These are phyloP conservation scores for Therioaphis trifolii DNA, from an alignment of 2,888 invertebrate species.

Conservation along the genomic window DNA sequence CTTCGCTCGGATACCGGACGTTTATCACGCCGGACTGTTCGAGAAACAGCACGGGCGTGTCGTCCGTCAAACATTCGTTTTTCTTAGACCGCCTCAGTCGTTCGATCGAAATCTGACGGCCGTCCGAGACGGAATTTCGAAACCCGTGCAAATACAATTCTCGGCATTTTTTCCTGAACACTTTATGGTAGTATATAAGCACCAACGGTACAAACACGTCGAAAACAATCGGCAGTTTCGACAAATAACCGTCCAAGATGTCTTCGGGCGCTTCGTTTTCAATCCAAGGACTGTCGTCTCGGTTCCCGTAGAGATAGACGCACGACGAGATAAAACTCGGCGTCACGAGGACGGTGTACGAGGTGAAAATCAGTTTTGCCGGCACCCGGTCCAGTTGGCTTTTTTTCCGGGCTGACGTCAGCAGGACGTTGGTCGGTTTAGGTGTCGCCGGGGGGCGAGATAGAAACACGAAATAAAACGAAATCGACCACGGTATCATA, in stretches of 20 bases:
- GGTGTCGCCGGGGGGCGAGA: background rate
- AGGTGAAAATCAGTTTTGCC: slow-evolving; percentile 36
- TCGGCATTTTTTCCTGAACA: slow-evolving; percentile 51
- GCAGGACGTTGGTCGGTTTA: background rate
- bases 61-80: slow-evolving; percentile 32
- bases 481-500: slow-evolving; percentile 54
- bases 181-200: slow-evolving; percentile 42
- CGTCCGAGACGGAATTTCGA: slow-evolving; percentile 55
- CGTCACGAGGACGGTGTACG: slow-evolving; percentile 43
- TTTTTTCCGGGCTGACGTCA: background rate
- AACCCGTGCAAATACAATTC: slow-evolving; percentile 56
- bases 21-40: slow-evolving; percentile 49
- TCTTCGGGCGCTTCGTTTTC: slow-evolving; percentile 17
- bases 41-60: slow-evolving; percentile 51
- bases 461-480: slow-evolving; percentile 47
- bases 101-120: slow-evolving; percentile 5
- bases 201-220: slow-evolving; percentile 45
- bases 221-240: slow-evolving; percentile 26
- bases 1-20: slow-evolving; percentile 27
- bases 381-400: background rate
- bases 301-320: background rate
- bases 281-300: background rate
- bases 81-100: background rate
- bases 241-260: slow-evolving; percentile 40
- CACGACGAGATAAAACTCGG: slow-evolving; percentile 41